Conservation (phyloP, 1,140 invertebrate species). For the Diuraphis noxia region DNA sequence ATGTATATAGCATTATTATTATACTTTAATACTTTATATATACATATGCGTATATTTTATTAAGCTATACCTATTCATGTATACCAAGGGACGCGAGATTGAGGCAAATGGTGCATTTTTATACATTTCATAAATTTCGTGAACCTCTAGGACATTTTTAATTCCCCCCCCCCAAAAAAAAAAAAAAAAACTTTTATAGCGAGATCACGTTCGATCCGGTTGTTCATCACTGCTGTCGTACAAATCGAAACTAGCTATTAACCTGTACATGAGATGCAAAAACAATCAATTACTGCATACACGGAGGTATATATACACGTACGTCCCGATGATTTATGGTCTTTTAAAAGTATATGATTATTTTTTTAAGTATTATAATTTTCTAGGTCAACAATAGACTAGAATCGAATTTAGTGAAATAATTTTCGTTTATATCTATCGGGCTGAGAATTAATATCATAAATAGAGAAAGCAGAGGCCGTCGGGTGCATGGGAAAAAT, state of each 20-base stretch:
- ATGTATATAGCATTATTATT: too few relatives aligned
- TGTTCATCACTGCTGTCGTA: background rate
- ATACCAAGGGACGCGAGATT: background rate
- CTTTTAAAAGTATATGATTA: constrained; percentile 29
- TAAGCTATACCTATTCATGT: background rate
- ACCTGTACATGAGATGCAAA: constrained; percentile 16
- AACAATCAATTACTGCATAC: constrained; percentile 12
- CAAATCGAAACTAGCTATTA: background rate
- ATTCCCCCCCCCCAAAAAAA: too few relatives aligned
- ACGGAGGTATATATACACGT: background rate
- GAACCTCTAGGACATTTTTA: constrained; percentile 28
- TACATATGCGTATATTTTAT: background rate
- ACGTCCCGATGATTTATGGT: background rate
- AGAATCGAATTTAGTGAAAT: background rate
- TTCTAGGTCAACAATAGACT: constrained; percentile 19
- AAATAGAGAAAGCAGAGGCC: background rate
- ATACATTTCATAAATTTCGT: constrained; percentile 12
- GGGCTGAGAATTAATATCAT: background rate
- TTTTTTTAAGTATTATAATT: background rate
- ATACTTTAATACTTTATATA: too few relatives aligned
- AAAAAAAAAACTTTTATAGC: constrained; percentile 32
- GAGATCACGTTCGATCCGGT: constrained; percentile 8
- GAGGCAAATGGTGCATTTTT: background rate
- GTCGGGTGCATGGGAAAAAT: background rate
- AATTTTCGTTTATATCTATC: background rate